Base-by-base conservation (phyloP, 2,888 invertebrate species). In the Aspidiotus destructor region DNA sequence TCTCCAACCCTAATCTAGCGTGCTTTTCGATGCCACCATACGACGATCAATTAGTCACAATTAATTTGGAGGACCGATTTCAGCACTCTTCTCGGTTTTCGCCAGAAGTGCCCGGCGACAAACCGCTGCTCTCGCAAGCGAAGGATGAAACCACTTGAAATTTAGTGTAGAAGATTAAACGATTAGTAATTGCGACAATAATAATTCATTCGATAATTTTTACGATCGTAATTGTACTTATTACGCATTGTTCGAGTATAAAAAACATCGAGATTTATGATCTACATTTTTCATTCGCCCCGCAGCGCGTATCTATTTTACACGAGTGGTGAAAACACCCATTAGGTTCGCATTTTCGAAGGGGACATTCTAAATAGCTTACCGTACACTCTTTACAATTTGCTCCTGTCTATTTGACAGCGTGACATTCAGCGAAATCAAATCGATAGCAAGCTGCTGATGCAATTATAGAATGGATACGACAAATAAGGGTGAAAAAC, bases 201-300 rank as follows among this genome's bases (percentile, higher is more conserved):
- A 48, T 48, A 48, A 48, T 48, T 48, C n/a, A 48, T 48, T 48
- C n/a, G n/a, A 13, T 48, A 48, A 48, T 48, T 48, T 28, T 48
- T 48, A 48, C 48, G 48, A 48, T 48, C 48, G 48, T 48, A 48
- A 48, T 48, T 48, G 48, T n/a, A 13, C 11, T 11, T 48, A 11
- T 11, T 48, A 48, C n/a, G 48, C n/a, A 13, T 48, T 48, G 48
- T 13, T 13, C 48, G 48, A 48, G 48, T n/a, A 48, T n/a, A 48
- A 48, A 48, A 48, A 48, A 48, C 48, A 48, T 48, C 48, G 10
- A 48, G 48, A 48, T 48, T 48, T 48, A 48, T 48, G 48, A 48
- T 48, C 48, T 48, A 48, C n/a, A 13, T n/a, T 11, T 48, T 6
- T 11, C 10, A 28, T 28, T 28, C 28, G 28, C 28, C 28, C 28